A percentile compares a stretch with the other conserved stretches of the same genome.
Evolutionary conservation across 2,888 invertebrate genomes (phyloP).

Genomic region (Ophion obscuratus): DNA sequence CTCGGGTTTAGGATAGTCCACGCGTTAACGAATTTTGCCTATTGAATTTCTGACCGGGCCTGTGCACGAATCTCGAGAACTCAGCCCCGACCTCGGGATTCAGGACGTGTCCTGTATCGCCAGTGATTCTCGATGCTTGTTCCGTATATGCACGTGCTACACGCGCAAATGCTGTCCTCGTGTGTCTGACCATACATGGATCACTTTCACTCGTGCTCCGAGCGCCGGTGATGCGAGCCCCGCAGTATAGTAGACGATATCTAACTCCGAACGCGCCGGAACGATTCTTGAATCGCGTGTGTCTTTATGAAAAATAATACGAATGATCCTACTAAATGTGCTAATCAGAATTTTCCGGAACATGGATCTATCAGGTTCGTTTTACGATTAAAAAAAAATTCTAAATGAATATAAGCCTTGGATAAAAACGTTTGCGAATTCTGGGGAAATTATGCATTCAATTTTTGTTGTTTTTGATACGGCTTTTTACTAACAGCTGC

Average conservation of each 20-base stretch:
- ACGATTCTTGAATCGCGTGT: not conserved
- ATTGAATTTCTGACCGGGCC: constrained; percentile 7
- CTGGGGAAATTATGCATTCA: not conserved
- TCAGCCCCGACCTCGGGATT: not conserved
- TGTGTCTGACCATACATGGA: constrained; percentile 50
- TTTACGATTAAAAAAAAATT: not conserved
- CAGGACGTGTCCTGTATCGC: not conserved
- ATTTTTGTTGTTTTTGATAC: not conserved
- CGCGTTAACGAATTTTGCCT: constrained; percentile 3
- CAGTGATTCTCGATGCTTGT: not conserved
- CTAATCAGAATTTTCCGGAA: not conserved
- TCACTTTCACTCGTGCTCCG: constrained; percentile 53
- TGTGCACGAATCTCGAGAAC: not conserved
- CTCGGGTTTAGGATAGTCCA: not conserved
- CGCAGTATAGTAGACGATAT: constrained; percentile 5
- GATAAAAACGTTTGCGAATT: not conserved
- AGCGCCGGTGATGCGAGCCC: not conserved
- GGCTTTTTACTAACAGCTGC: too few species aligned
- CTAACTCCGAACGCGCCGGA: not conserved
- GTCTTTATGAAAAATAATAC: not conserved
- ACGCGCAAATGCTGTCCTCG: not conserved
- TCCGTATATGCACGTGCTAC: not conserved
- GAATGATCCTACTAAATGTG: not conserved
- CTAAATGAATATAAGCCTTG: not conserved
- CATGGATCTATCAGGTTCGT: not conserved